Percentiles rank a stretch among this genome's conserved stretches.
Evolutionary conservation across 2,797 vertebrate genomes (phyloP).

Genomic region (Lepidocolaptes lacrymiger): DNA sequence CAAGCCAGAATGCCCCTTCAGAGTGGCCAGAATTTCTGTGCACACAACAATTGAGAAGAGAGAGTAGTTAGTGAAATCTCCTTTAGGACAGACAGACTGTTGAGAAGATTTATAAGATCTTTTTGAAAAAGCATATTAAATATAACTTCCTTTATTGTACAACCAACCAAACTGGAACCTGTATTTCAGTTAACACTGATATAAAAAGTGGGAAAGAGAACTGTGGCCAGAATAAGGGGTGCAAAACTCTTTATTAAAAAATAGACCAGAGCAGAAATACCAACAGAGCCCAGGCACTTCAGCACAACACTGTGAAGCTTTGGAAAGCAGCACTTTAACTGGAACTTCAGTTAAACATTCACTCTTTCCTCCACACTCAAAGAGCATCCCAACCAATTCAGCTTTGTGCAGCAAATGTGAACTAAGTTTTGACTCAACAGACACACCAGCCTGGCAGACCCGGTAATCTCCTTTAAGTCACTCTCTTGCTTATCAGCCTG

Average conservation of each 20-base stretch:
- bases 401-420: not conserved
- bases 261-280: not conserved
- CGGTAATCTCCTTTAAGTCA: not conserved
- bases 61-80: not conserved
- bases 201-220: not conserved
- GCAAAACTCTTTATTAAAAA: not conserved
- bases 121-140: not conserved
- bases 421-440: not conserved
- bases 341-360: not conserved
- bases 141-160: not conserved
- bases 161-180: not conserved
- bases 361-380: not conserved
- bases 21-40: conserved; percentile 91
- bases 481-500: not conserved
- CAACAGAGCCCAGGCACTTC: not conserved
- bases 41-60: not conserved
- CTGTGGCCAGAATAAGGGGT: not conserved
- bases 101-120: not conserved
- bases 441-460: not conserved
- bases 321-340: not conserved
- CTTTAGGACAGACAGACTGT: not conserved
- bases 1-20: conserved; percentile 94
- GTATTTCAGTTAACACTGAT: not conserved
- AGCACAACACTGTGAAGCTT: not conserved
- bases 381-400: not conserved